phyloP scores from a whole-genome alignment of 2,888 invertebrate genomes.

The Galerucella nymphaeae region DNA sequence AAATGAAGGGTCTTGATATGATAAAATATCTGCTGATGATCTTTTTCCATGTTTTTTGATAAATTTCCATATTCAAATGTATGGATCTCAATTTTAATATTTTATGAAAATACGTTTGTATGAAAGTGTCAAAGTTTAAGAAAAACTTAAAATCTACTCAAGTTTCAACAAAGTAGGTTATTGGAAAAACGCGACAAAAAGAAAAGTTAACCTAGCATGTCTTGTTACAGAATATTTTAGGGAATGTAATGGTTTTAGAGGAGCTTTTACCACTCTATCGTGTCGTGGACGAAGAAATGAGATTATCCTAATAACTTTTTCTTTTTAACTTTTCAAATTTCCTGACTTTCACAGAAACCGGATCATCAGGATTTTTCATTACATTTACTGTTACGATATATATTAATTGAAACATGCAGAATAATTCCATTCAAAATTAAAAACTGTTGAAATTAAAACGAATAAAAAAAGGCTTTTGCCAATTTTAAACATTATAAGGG shows the following conservation, averaged over 20 bases:
- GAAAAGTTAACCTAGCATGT: conserved; percentile 40
- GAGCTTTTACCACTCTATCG: conserved; percentile 40
- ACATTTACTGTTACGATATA: neutral
- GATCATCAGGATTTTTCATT: conserved; percentile 24
- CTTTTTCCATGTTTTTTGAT: no score
- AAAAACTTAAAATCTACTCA: conserved; percentile 31
- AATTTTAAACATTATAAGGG: no score
- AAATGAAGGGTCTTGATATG: no score
- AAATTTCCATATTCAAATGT: no score
- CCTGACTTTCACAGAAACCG: conserved; percentile 16
- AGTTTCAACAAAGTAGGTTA: conserved; percentile 25
- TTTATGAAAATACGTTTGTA: neutral
- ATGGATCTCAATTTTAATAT: neutral
- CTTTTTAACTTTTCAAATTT: conserved; percentile 32
- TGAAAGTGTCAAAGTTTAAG: neutral
- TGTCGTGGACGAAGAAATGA: conserved; percentile 36
- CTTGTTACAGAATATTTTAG: conserved; percentile 39
- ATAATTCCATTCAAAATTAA: no score
- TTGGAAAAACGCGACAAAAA: conserved; percentile 33
- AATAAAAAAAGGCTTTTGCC: no score
- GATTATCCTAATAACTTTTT: conserved; percentile 37
- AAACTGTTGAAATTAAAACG: no score
- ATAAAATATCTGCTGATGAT: no score
- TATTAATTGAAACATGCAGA: neutral
- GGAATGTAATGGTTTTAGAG: conserved; percentile 42